Evolutionary conservation across 2,888 invertebrate genomes (phyloP), one percentile per base, ranked within the genome.

Genomic region (Formica aserva): DNA sequence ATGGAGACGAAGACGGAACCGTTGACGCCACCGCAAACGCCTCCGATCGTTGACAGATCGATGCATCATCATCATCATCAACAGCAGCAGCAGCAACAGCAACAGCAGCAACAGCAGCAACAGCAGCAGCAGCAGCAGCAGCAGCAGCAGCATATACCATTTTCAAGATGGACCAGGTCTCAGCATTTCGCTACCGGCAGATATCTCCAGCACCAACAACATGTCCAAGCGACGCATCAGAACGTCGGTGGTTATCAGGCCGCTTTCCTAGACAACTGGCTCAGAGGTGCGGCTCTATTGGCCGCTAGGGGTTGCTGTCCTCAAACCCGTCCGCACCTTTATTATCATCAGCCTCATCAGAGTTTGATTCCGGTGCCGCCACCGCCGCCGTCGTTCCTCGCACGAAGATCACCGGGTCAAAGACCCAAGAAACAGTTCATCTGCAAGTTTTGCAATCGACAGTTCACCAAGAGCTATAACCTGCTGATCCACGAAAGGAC

Each of bases 391-490:
- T 95, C 96, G 15, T 97, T 97, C 89, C 96, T 97, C 85, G 97
- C 97, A 89, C 96, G 97, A 0, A 95, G 97, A 88, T 97, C 97
- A 32, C 97, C 97, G 15, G 98, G 98, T 35, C 96, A 97, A 88
- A 96, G 99, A 86, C 98, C 99, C 18, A 99, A 99, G 95, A 99
- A 99, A 95, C 99, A 99, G 95, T 99, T 99, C 95, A 99, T 99
- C 93, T 99, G 99, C 95, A 98, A 98, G 95, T 99, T 98, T 95
- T 99, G 99, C 95, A 98, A 98, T 95, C 96, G 99, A 15, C 98
- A 99, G 94, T 99, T 99, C 95, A 99, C 99, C 87, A 99, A 99
- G 95, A 98, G 98, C 41, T 99, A 99, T 95, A 99, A 99, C 95
- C 96, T 99, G 93, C 96, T 99, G 91, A 99, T 99, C 91, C 99